Evolutionary conservation across 1,140 invertebrate genomes (phyloP), one percentile per base, ranked within the genome.

Genomic region (Atta colombica): DNA sequence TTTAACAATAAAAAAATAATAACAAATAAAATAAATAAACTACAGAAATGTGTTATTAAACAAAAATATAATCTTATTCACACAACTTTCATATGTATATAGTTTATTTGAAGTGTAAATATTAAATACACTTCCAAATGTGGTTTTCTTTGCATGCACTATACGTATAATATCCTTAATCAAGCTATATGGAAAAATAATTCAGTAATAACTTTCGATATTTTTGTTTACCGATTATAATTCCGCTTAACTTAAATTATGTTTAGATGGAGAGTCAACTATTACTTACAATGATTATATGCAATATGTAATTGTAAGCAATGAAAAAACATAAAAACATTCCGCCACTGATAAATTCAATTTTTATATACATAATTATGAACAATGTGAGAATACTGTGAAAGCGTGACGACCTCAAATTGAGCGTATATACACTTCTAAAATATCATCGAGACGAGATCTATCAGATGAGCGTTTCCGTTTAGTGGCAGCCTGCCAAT

Each of bases 401-500:
- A 84, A 51, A 63, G 55, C 14, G 28, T 61, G 39, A 84, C 55
- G 28, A 61, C 10, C 28, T 31, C 25, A 75, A 84, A 84, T 75
- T 21, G n/a, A n/a, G 25, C 63, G 35, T 69, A 80, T 25, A 68
- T 25, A n/a, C 35, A 75, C 55, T 35, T 61, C 45, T 74, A 84
- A 63, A 84, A 84, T 84, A 84, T 75, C 39, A 74, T 74, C 28
- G 53, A 28, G n/a, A 49, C 14, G 39, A 69, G 21, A 69, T 69
- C 39, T 35, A 39, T 25, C 69, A 75, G 80, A 75, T 35, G 68
- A 74, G 45, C 60, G 8, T 84, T 84, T 84, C 16, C 55, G 25
- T 84, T 84, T 74, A 74, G 74, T 75, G 80, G 80, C 80, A 61
- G n/a, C 12, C 25, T 75, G 80, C 80, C 80, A 84, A 84, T 84